Base-by-base conservation (phyloP, 2,797 vertebrate genomes). In the Myotis vivesi region DNA sequence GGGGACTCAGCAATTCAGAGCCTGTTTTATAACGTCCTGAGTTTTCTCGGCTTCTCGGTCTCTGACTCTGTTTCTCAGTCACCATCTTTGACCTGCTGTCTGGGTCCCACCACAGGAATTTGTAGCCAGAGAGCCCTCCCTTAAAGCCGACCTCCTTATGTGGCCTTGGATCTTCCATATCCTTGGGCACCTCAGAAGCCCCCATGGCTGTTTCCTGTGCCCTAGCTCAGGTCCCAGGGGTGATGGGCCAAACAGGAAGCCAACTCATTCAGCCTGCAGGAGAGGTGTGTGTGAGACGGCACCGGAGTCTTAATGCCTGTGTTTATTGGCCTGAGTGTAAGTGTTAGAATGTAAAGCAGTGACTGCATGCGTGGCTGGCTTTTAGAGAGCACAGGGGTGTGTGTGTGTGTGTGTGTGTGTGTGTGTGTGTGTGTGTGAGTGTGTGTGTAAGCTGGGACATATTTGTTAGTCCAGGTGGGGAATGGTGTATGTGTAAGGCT, bases 71-170 rank as follows among this genome's bases (percentile, higher is more conserved):
- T 62, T 76, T 64, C 72, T 87, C 66, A 87, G 79, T 87, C 57
- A 79, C 51, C 22, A 77, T 73, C 57, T 92, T 62, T 86, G 44
- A 64, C 82, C 55, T 62, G 73, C 51, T 64, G 87, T 92, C 92
- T 59, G 41, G 59, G 19, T 79, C 41, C 62, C 23, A 66, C 49
- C 38, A 20, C 7, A 92, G 82, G 83, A 92, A 89, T n/a, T 22
- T 57, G 80, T 77, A 87, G 55, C 33, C 33, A 51, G 55, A 80
- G 51, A 73, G 62, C 13, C 79, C 49, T 81, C 51, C 59, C 44
- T 82, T 30, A 76, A 92, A 44, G n/a, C 66, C 71, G 68, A 2
- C 17, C 33, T 16, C 44, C 30, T 62, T 57, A 28, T 7, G 5
- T 33, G 69, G 49, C 66, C 73, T 95, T 79, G 22, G 66, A 44